These are phyloP conservation scores for Rallus crepitans DNA, from an alignment of 2,797 vertebrate species.

Conservation along the genomic window DNA sequence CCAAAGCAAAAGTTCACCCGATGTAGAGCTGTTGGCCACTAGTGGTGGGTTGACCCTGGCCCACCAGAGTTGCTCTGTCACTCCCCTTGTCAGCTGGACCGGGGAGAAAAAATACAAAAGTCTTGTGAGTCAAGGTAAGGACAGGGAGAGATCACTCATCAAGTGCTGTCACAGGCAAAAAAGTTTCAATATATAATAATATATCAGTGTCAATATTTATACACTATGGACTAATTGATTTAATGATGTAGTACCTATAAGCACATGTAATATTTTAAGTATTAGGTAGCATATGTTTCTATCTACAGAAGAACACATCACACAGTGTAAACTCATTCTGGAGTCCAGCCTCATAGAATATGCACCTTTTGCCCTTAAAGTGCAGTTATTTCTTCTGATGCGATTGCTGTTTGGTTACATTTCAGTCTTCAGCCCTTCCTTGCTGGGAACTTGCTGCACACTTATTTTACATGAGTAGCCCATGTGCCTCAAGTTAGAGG, in stretches of 20 bases:
- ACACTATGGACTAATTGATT: conserved; percentile 19
- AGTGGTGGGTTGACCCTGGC: no score
- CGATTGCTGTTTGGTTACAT: not conserved
- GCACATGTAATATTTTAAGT: conserved; percentile 8
- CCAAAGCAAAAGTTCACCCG: not conserved
- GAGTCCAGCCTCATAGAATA: not conserved
- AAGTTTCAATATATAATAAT: no score
- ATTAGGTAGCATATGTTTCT: not conserved
- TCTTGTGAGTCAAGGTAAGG: no score
- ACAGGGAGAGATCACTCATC: no score
- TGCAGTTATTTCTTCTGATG: not conserved
- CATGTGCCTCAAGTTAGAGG: not conserved
- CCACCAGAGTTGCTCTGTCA: no score
- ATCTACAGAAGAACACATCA: not conserved
- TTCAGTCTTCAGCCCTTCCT: not conserved
- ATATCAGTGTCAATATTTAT: not conserved
- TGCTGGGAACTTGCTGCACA: not conserved
- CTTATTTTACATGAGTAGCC: not conserved
- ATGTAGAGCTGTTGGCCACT: not conserved
- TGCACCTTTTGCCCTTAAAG: not conserved
- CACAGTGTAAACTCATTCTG: not conserved
- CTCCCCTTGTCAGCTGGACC: no score
- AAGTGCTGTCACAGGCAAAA: no score
- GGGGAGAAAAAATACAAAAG: no score
- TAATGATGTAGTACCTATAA: conserved; percentile 35